Evolutionary conservation across 1,140 invertebrate genomes (phyloP).

Genomic region (Brachionus angularis): DNA sequence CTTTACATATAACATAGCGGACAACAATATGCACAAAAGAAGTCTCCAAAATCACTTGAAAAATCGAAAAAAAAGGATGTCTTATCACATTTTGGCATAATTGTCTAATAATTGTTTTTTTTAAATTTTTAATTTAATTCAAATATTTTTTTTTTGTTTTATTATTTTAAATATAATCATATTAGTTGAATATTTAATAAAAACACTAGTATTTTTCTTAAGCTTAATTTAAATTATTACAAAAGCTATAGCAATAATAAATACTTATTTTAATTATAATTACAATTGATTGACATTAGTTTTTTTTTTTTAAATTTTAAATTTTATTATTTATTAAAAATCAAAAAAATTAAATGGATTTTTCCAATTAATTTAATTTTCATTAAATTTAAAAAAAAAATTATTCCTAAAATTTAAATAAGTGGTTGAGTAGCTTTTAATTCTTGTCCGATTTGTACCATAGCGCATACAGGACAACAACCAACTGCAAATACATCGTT

Average conservation of each 20-base stretch:
- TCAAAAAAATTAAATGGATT: no score
- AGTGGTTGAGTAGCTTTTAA: not conserved
- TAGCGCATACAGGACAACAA: slow-evolving; percentile 3
- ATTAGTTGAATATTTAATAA: no score
- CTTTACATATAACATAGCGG: not conserved
- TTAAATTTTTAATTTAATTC: not conserved
- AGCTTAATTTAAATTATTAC: no score
- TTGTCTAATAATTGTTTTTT: not conserved
- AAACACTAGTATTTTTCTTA: no score
- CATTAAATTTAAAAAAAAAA: no score
- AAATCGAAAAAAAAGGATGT: not conserved
- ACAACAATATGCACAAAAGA: slow-evolving; percentile 30
- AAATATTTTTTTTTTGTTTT: not conserved
- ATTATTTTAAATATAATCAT: no score
- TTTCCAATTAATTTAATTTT: no score
- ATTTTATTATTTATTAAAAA: no score
- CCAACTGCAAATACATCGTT: not conserved
- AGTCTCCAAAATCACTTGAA: slow-evolving; percentile 2
- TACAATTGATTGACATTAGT: no score
- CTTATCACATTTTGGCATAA: slow-evolving; percentile 3
- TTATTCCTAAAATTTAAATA: slow-evolving; percentile 6
- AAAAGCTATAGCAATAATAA: no score
- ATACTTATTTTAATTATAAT: no score
- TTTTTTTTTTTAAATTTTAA: no score
- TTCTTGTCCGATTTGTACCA: not conserved